Percentiles rank a stretch among this genome's conserved stretches.
These are phyloP conservation scores for Stenopsyche tienmushanensis DNA, from an alignment of 1,140 invertebrate genomes.

Conservation along the genomic window DNA sequence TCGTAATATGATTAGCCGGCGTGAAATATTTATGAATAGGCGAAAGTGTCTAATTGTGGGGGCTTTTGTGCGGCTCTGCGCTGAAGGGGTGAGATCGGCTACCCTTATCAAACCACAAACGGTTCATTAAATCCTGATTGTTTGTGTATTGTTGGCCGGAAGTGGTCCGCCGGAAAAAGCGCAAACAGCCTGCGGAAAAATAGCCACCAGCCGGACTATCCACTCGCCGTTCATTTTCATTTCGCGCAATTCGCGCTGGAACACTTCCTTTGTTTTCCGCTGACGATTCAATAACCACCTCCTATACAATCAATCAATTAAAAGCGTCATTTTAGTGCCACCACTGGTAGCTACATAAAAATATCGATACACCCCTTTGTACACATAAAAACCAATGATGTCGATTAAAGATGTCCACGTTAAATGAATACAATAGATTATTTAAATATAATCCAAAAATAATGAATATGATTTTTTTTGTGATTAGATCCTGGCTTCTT, in stretches of 20 bases:
- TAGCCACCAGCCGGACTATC: neutral
- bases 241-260: neutral
- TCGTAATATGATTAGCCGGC: neutral
- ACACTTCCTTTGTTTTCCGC: constrained; percentile 7
- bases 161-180: constrained; percentile 1
- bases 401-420: too few species aligned
- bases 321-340: neutral
- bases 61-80: too few species aligned
- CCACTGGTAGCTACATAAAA: neutral
- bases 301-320: constrained; percentile 2
- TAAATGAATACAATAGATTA: too few species aligned
- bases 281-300: constrained; percentile 1
- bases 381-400: too few species aligned
- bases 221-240: neutral
- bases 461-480: too few species aligned
- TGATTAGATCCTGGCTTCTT: too few species aligned
- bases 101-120: constrained; percentile 1
- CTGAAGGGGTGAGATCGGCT: too few species aligned
- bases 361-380: neutral
- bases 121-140: constrained; percentile 11
- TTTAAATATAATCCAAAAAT: too few species aligned
- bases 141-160: constrained; percentile 6
- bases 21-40: too few species aligned
- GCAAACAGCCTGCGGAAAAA: constrained; percentile 3
- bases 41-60: too few species aligned